Evolutionary conservation across 2,113 vertebrate species (phyloP), one percentile per base, ranked within the genome.

Genomic region (Tetrax tetrax): DNA sequence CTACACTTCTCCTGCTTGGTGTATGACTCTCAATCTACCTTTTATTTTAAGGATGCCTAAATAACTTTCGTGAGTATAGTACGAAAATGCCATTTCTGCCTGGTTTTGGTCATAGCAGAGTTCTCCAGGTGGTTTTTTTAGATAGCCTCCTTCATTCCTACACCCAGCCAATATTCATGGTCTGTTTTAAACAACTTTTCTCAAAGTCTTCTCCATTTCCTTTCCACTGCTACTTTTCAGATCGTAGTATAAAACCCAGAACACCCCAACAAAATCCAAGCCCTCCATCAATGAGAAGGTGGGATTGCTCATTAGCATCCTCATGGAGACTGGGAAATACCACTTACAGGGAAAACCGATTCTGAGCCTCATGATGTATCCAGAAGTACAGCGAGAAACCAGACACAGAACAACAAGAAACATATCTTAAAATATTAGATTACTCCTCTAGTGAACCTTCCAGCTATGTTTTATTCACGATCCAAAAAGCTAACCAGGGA

Each of bases 261-360:
- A 29, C n/a, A 29, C 4, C 28, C 38, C n/a, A 60, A 28, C 22
- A 68, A 28, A 37, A 16, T 14, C 14, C 47, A 75, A 75, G 18
- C 27, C 10, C 47, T 75, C 56, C 25, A 12, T 28, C 16, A 60
- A 3, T 35, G 50, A 59, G 27, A 7, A 61, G 43, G 27, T 79
- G 69, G 24, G 41, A 69, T 5, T 35, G 61, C 33, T 76, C 35
- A 23, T 74, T 6, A 54, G n/a, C 65, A 60, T 64, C 48, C 28
- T 60, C 43, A 37, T 0, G 1, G 57, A 72, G 43, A 50, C 0
- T 8, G 25, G 17, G 35, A 87, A 87, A 78, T 13, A 31, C 2
- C 5, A 27, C 17, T 63, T 35, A n/a, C 0, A 41, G 12, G 7
- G 33, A 8, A 74, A 61, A 70, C 9, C 1, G 2, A 75, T 50